Evolutionary conservation across 2,113 vertebrate species (phyloP).

Genomic region (Psilopsiagon aurifrons): DNA sequence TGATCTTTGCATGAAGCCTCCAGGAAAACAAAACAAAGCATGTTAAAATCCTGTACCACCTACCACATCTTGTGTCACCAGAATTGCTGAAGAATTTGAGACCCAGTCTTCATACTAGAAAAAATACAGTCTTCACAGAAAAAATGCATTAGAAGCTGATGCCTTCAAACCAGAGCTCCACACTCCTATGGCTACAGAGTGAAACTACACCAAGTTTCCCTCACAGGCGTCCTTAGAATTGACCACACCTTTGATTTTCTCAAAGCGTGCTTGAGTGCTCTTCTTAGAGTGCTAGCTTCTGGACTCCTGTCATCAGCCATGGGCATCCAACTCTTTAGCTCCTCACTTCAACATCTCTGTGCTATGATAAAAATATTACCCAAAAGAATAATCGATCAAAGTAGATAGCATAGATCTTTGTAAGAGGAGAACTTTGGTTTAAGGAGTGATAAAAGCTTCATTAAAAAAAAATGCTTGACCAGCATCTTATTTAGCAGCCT

Average conservation of each 20-base stretch:
- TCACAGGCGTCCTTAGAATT: not conserved
- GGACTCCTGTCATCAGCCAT: not conserved
- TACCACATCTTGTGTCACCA: not conserved
- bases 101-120: not conserved
- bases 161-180: not conserved
- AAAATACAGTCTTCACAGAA: not conserved
- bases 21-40: not conserved
- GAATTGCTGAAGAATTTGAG: not conserved
- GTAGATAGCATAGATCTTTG: not conserved
- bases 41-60: not conserved
- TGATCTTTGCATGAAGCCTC: not conserved
- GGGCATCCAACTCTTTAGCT: not conserved
- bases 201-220: not conserved
- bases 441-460: not conserved
- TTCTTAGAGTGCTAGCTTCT: not conserved
- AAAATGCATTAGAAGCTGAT: not conserved
- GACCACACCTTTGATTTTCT: not conserved
- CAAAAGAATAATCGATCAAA: not conserved
- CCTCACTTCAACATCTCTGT: not conserved
- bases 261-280: not conserved
- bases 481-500: constrained; percentile 39
- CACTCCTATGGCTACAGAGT: not conserved
- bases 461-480: not conserved
- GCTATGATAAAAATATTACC: not conserved
- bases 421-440: constrained; percentile 18